A percentile compares a stretch with the other conserved stretches of the same genome.
These are phyloP conservation scores for Cryptomyrus ogoouensis DNA, from an alignment of 2,113 vertebrate genomes.

Conservation along the genomic window DNA sequence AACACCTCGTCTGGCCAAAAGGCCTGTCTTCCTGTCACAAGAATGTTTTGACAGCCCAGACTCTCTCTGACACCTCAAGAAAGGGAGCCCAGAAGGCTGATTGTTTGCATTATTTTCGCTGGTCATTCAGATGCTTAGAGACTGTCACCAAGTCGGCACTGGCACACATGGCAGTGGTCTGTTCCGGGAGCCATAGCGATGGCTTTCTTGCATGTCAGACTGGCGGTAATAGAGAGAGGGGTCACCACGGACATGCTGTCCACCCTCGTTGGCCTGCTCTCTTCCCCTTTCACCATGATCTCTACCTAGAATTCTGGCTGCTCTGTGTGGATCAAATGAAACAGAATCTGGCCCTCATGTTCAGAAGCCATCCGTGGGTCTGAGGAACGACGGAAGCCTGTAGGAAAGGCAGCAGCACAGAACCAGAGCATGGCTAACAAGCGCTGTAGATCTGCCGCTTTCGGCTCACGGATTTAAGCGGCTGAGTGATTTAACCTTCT, in stretches of 20 bases:
- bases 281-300: background rate
- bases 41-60: background rate
- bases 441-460: background rate
- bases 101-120: slow-evolving; percentile 21
- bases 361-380: background rate
- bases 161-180: background rate
- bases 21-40: background rate
- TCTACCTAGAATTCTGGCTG: background rate
- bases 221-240: slow-evolving; percentile 8
- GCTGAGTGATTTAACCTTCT: slow-evolving; percentile 13
- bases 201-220: background rate
- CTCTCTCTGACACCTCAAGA: background rate
- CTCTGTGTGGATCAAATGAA: background rate
- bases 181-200: background rate
- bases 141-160: slow-evolving; percentile 22
- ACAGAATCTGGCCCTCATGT: background rate
- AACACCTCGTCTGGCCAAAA: background rate
- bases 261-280: background rate
- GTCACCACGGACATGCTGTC: slow-evolving; percentile 17
- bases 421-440: background rate
- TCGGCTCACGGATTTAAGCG: slow-evolving; percentile 19
- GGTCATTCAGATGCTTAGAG: background rate
- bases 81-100: background rate
- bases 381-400: background rate
- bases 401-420: background rate